Evolutionary conservation across 2,888 invertebrate species (phyloP).

Genomic region (Linyphia triangularis): DNA sequence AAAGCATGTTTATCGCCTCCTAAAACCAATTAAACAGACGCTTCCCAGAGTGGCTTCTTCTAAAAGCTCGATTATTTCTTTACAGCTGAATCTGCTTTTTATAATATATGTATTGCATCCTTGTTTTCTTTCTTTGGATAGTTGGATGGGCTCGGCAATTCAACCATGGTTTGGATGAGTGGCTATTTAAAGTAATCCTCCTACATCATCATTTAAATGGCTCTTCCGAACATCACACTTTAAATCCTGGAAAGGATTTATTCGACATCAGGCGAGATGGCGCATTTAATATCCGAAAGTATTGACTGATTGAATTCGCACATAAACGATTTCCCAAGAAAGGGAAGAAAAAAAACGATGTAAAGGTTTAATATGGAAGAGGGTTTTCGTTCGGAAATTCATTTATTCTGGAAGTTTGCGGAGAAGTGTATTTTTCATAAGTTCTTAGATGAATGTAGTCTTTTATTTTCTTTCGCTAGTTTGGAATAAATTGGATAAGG

Average conservation of each 20-base stretch:
- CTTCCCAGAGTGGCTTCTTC: not conserved
- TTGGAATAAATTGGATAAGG: too few species aligned
- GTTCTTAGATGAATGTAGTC: too few species aligned
- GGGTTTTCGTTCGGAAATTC: too few species aligned
- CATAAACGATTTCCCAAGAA: too few species aligned
- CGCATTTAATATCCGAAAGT: too few species aligned
- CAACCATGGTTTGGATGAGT: not conserved
- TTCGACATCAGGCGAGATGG: too few species aligned
- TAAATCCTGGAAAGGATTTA: not conserved
- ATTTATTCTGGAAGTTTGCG: too few species aligned
- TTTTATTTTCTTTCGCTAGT: too few species aligned
- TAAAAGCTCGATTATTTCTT: not conserved
- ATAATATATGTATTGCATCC: conserved; percentile 26
- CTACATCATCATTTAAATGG: not conserved
- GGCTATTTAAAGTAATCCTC: conserved; percentile 15
- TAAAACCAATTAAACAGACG: conserved; percentile 42
- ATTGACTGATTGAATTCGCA: too few species aligned
- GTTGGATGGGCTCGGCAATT: not conserved
- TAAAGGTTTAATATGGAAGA: too few species aligned
- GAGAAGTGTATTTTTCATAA: too few species aligned
- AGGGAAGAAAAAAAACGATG: too few species aligned
- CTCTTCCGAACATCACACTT: not conserved
- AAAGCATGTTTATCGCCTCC: conserved; percentile 18
- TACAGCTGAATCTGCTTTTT: conserved; percentile 11
- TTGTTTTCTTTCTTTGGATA: not conserved